Evolutionary conservation across 2,888 invertebrate species (phyloP).

Genomic region (Apoda limacodes): DNA sequence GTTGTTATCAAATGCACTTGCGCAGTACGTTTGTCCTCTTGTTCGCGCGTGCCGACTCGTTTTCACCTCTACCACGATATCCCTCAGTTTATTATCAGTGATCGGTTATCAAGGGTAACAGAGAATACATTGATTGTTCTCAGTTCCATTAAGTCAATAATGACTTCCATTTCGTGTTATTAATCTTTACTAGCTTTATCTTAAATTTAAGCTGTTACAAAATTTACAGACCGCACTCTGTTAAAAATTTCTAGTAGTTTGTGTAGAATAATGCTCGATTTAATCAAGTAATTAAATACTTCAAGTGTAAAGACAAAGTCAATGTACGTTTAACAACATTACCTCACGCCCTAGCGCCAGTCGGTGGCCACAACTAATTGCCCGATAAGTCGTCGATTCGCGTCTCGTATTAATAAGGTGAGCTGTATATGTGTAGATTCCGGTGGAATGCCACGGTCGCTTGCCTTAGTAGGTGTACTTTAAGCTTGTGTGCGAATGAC

Average conservation of each 20-base stretch:
- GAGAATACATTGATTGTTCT: constrained; percentile 43
- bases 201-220: no score
- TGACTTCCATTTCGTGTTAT: no score
- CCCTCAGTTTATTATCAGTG: constrained; percentile 18
- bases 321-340: constrained; percentile 45
- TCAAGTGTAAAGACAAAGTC: constrained; percentile 25
- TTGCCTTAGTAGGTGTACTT: constrained; percentile 33
- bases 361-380: constrained; percentile 60
- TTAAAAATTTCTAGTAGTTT: no score
- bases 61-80: constrained; percentile 26
- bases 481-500: constrained; percentile 54
- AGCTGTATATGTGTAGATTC: constrained; percentile 59
- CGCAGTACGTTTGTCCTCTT: constrained; percentile 43
- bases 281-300: no score
- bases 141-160: no score
- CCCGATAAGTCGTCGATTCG: constrained; percentile 70
- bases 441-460: constrained; percentile 67
- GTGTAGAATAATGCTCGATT: no score
- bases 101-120: constrained; percentile 19
- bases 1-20: constrained; percentile 56
- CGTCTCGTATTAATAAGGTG: constrained; percentile 70
- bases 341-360: constrained; percentile 50
- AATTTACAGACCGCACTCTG: no score
- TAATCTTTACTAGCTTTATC: no score
- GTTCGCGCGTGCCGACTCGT: constrained; percentile 49